These are phyloP conservation scores for Candoia aspera DNA, from an alignment of 2,113 vertebrate genomes.

Conservation along the genomic window DNA sequence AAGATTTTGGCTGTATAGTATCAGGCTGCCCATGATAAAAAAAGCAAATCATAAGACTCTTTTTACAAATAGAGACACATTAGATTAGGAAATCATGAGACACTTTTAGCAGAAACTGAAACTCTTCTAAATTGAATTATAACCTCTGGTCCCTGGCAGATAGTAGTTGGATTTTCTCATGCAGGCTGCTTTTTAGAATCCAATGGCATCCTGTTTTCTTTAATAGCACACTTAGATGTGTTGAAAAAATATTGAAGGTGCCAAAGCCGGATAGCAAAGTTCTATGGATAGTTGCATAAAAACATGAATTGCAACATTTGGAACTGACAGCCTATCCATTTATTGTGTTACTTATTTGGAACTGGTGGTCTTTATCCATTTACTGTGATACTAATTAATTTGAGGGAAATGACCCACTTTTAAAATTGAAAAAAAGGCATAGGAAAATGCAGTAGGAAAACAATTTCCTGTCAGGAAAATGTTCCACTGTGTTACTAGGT, in stretches of 20 bases:
- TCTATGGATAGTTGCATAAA: not conserved
- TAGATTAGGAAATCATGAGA: conserved; percentile 5
- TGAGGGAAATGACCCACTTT: not conserved
- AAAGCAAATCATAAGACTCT: not conserved
- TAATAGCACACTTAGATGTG: not conserved
- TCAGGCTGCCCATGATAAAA: not conserved
- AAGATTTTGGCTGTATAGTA: not conserved
- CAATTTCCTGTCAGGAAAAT: not conserved
- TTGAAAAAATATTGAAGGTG: not conserved
- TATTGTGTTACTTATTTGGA: not conserved
- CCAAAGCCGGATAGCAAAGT: too few species aligned
- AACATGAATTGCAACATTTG: not conserved
- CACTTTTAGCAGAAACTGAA: not conserved
- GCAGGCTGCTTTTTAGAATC: not conserved
- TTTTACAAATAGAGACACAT: not conserved
- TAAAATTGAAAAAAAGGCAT: not conserved
- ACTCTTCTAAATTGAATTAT: not conserved
- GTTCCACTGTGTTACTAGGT: too few species aligned
- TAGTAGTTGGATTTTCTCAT: not conserved
- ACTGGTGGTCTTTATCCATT: not conserved
- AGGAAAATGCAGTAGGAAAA: not conserved
- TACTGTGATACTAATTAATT: not conserved
- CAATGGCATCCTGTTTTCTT: not conserved
- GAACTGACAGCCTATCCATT: not conserved
- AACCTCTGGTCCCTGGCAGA: conserved; percentile 1